These are phyloP conservation scores for Acanthosepion pharaonis DNA, from an alignment of 2,888 invertebrate genomes.

Conservation along the genomic window DNA sequence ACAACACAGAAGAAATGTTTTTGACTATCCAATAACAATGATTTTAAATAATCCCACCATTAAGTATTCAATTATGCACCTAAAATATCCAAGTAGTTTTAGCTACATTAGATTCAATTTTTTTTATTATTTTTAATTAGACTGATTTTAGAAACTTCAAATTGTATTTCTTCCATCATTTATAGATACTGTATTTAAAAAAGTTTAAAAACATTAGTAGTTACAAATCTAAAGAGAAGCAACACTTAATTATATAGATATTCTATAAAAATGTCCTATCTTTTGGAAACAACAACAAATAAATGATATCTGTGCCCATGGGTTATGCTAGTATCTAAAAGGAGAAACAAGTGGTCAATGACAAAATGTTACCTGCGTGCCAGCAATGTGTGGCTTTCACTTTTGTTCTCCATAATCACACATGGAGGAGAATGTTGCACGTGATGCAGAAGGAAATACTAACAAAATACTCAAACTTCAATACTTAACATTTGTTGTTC, in stretches of 20 bases:
- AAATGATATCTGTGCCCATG: not conserved
- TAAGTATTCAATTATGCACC: too few species aligned
- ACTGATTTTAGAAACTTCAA: too few species aligned
- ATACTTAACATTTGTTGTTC: conserved; percentile 13
- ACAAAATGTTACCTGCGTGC: not conserved
- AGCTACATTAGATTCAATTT: too few species aligned
- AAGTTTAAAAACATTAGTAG: not conserved
- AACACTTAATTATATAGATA: not conserved
- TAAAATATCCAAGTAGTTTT: too few species aligned
- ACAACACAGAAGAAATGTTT: too few species aligned
- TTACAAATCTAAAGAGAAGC: not conserved
- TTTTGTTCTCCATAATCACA: conserved; percentile 10
- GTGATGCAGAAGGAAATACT: conserved; percentile 18
- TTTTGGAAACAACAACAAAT: not conserved
- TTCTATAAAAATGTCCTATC: not conserved
- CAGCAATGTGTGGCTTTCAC: not conserved
- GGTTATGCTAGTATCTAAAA: not conserved
- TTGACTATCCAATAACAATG: too few species aligned
- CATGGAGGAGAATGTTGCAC: not conserved
- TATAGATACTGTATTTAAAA: too few species aligned
- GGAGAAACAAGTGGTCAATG: not conserved
- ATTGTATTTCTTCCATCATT: too few species aligned
- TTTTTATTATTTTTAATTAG: too few species aligned
- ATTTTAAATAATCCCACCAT: too few species aligned
- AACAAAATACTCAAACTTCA: not conserved